phyloP scores from a whole-genome alignment of 2,113 vertebrate species.

The Syrrhaptes paradoxus region DNA sequence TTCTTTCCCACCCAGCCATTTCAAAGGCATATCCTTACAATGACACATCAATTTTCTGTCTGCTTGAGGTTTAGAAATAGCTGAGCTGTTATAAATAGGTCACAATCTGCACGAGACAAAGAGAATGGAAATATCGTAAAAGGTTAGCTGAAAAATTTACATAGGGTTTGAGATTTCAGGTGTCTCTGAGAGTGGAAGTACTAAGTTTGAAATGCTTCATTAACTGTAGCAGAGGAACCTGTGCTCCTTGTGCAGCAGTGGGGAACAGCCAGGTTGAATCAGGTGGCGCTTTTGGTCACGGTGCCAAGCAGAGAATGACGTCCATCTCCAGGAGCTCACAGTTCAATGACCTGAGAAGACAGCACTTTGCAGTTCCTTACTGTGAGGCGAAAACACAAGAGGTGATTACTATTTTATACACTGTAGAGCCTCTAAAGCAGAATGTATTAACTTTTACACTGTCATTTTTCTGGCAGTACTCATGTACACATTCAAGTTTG shows the following conservation, averaged over 20 bases:
- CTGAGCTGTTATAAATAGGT: conserved; percentile 59
- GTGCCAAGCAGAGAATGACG: background rate
- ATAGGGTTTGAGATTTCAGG: background rate
- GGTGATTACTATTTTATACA: background rate
- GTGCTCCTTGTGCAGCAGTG: background rate
- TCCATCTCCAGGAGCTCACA: background rate
- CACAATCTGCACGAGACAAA: conserved; percentile 35
- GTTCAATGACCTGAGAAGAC: background rate
- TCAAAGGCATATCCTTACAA: conserved; percentile 33
- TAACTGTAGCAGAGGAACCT: background rate
- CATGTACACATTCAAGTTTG: background rate
- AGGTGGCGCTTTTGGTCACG: background rate
- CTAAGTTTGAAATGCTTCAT: background rate
- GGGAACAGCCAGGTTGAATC: background rate
- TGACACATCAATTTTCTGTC: conserved; percentile 51
- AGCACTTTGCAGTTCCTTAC: background rate
- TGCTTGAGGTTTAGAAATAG: conserved; percentile 57
- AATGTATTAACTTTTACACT: background rate
- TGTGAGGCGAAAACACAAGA: background rate
- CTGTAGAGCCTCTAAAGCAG: background rate
- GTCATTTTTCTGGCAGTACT: background rate
- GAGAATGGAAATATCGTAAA: conserved; percentile 2
- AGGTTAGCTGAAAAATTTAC: background rate
- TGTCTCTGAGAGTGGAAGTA: background rate
- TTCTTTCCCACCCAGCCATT: background rate